A percentile compares a stretch with the other conserved stretches of the same genome.
phyloP scores from a whole-genome alignment of 2,797 vertebrate genomes.

The Mormyrops attenuatus region DNA sequence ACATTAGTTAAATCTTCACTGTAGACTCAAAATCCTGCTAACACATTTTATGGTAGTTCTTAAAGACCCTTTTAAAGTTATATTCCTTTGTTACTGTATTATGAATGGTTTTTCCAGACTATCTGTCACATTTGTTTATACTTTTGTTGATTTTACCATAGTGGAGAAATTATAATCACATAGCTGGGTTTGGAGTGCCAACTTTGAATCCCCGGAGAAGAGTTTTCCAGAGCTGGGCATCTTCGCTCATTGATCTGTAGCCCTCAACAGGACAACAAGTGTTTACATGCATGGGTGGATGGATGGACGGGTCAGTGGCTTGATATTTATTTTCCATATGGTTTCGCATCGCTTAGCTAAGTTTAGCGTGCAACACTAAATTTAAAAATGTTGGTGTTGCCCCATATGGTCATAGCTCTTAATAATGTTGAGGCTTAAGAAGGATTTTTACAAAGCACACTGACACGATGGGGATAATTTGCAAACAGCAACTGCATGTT shows the following conservation, averaged over 20 bases:
- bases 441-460: neutral
- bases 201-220: neutral
- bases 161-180: neutral
- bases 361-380: neutral
- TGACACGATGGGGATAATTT: neutral
- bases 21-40: constrained; percentile 1
- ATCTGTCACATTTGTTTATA: neutral
- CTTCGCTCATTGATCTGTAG: neutral
- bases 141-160: neutral
- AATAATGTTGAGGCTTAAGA: neutral
- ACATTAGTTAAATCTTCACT: constrained; percentile 50
- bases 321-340: neutral
- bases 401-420: neutral
- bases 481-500: neutral
- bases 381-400: neutral
- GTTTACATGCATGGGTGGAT: neutral
- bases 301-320: neutral
- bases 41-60: neutral
- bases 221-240: neutral
- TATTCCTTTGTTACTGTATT: neutral
- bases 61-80: neutral
- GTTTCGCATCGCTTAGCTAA: neutral
- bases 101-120: neutral
- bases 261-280: neutral
- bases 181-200: neutral